Evolutionary conservation across 2,888 invertebrate genomes (phyloP), one percentile per base, ranked within the genome.

Genomic region (Notodonta ziczac): DNA sequence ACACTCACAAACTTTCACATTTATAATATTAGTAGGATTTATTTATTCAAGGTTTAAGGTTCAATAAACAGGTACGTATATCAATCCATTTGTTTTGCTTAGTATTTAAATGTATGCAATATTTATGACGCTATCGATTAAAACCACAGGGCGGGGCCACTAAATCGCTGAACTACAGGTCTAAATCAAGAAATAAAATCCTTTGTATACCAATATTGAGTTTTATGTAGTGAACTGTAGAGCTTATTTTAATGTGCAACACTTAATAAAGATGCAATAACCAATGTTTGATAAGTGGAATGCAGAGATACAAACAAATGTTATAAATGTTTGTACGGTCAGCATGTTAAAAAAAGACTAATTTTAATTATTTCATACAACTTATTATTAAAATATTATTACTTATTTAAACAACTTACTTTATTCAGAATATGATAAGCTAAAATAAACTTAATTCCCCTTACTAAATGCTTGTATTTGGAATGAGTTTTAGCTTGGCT

Each of bases 161-260:
- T 80, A 75, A 78, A 76, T 76, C 80, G 72, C 72, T 68, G 69
- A 62, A 68, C 70, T 80, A 76, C 72, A 59, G 66, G 62, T 13
- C 61, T 65, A 13, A 61, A 69, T 51, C 60, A 44, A 60, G 60
- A 62, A 61, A 59, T 59, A 62, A 62, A 57, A 56, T 24, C 24
- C 24, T 24, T 0, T 54, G 7, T 52, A 7, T 57, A 62, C 48
- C 9, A 8, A 60, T 58, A 58, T 7, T 55, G 3, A n/a, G 59
- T 63, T 52, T 0, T 69, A 60, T 58, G 5, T n/a, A 0, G 1
- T 58, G 13, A 16, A 0, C 0, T 0, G 1, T 57, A 73, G 50
- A 53, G 56, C 56, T 12, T 24, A 32, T 59, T 65, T 66, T 63
- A 35, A 10, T 8, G 63, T 62, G 62, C 12, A 57, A 5, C 24